Evolutionary conservation across 1,140 invertebrate species (phyloP), one percentile per base, ranked within the genome.

Genomic region (Scaptomyza montana): DNA sequence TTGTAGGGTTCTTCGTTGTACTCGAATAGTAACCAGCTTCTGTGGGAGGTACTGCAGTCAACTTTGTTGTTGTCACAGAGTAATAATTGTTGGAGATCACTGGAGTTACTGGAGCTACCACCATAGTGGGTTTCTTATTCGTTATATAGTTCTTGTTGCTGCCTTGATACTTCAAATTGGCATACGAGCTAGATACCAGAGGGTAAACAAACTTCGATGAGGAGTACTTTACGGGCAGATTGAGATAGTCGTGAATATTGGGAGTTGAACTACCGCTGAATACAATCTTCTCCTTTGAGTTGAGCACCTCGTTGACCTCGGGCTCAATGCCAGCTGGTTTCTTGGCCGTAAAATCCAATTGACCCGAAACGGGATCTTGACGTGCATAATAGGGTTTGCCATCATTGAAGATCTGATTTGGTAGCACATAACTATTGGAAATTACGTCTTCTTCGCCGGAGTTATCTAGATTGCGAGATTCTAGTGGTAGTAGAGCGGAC

Each of bases 141-240:
- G 93, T 93, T 12, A 92, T 93, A 56, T 94, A 94, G 70, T 94
- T 94, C 72, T 93, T 94, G 8, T 93, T 92, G 46, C 93, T 95
- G 57, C 95, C 95, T 85, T 95, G 95, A 30, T 95, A 94, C 90
- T 95, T 96, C 0, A 95, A 94, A 73, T 95, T 95, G 0, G 95
- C 95, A 76, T 96, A 96, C 2, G 95, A 95, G 71, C 93, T 95
- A 2, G 95, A 95, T 36, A 96, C 95, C 21, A 96, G 74, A 0
- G 95, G 95, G 79, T 94, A 95, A 1, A 93, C 93, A 50, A 95
- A 95, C 76, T 94, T 94, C 1, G 94, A 94, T 2, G 94, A 94
- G 3, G 94, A 94, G 75, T 95, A 95, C 60, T 94, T 94, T 0
- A 94, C 93, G 0, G 95, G 95, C n/a, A 95, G 80, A 89, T 95